Evolutionary conservation across 2,888 invertebrate genomes (phyloP).

Genomic region (Nomada fucata): DNA sequence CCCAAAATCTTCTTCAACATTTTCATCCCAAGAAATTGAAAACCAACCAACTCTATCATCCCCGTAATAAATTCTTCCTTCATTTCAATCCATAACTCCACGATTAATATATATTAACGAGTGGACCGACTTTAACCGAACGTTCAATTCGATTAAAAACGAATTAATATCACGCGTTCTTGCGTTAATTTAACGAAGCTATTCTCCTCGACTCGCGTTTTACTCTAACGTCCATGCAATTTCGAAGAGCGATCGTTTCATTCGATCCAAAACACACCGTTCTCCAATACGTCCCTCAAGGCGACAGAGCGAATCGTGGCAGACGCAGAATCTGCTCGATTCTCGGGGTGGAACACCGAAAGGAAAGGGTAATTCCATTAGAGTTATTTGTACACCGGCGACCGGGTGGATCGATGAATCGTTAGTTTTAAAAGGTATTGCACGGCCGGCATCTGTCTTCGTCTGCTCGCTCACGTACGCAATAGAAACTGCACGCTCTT

Average conservation of each 20-base stretch:
- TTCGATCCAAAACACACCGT: not conserved
- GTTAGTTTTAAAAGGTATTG: slow-evolving; percentile 58
- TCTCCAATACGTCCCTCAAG: slow-evolving; percentile 2
- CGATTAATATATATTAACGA: no score
- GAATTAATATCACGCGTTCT: no score
- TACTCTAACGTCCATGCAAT: no score
- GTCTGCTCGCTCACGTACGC: slow-evolving; percentile 22
- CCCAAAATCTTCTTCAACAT: no score
- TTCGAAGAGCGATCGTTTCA: not conserved
- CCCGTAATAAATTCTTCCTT: no score
- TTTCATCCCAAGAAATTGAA: no score
- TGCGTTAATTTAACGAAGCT: not conserved
- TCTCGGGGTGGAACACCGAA: slow-evolving; percentile 26
- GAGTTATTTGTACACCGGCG: slow-evolving; percentile 52
- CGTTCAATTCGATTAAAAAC: no score
- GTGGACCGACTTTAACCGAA: no score
- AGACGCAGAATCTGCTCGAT: slow-evolving; percentile 21
- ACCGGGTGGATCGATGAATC: slow-evolving; percentile 52
- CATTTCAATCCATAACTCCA: no score
- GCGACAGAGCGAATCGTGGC: slow-evolving; percentile 16
- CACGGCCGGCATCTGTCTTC: slow-evolving; percentile 34
- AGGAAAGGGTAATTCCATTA: slow-evolving; percentile 56
- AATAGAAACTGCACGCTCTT: slow-evolving; percentile 34
- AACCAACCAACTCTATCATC: no score
- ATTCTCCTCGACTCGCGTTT: not conserved